Percentiles rank a stretch among this genome's conserved stretches.
Evolutionary conservation across 2,797 vertebrate species (phyloP).

Genomic region (Sandelia bainsii): DNA sequence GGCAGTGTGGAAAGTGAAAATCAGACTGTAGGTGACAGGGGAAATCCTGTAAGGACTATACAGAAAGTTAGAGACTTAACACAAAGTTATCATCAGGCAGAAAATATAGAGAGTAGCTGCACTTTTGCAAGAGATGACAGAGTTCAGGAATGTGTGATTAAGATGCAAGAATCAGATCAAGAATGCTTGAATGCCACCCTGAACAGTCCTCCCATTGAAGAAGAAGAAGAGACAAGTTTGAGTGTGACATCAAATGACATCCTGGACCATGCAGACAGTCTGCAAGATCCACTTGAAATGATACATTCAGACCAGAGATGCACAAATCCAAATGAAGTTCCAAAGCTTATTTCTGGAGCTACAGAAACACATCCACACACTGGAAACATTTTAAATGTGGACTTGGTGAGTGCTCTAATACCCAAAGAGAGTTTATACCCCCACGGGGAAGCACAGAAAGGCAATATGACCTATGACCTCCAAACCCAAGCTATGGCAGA

Average conservation of each 20-base stretch:
- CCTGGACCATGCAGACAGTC: not conserved
- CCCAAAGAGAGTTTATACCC: conserved; percentile 16
- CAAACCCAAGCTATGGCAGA: conserved; percentile 20
- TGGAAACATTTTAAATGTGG: conserved; percentile 14
- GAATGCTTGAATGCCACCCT: conserved; percentile 1
- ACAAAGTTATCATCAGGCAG: conserved; percentile 15
- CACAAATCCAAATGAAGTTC: conserved; percentile 10
- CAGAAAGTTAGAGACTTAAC: conserved; percentile 18
- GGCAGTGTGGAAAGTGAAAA: conserved; percentile 60
- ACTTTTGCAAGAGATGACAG: conserved; percentile 15
- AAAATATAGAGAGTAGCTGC: conserved; percentile 27
- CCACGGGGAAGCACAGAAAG: conserved; percentile 43
- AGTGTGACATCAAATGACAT: conserved; percentile 1
- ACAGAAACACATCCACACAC: not conserved
- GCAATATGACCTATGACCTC: conserved; percentile 16
- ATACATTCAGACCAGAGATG: conserved; percentile 10
- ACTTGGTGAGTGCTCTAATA: conserved; percentile 23
- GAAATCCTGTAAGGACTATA: conserved; percentile 27
- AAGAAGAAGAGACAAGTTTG: conserved; percentile 22
- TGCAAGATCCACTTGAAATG: conserved; percentile 15
- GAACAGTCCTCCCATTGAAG: conserved; percentile 18
- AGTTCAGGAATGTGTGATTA: conserved; percentile 1
- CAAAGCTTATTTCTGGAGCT: conserved; percentile 19
- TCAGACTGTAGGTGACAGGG: conserved; percentile 21
- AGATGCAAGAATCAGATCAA: conserved; percentile 28